A percentile compares a stretch with the other conserved stretches of the same genome.
Conservation (phyloP, 2,797 vertebrate genomes). For the Ceryle rudis region DNA sequence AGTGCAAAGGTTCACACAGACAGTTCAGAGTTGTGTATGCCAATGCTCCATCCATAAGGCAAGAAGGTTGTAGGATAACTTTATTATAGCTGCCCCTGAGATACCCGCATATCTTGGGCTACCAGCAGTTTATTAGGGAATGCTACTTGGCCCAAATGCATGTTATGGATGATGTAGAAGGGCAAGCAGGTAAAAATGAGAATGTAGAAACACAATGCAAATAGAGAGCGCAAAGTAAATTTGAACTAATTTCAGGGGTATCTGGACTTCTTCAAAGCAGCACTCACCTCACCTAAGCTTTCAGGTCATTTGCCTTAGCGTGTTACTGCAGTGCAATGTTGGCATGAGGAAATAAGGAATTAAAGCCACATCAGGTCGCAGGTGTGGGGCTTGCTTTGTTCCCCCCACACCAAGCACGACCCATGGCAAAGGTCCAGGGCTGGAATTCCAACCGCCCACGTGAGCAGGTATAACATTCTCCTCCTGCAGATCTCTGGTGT, state of each 20-base stretch:
- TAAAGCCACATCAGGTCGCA: not conserved
- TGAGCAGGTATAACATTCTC: accelerated
- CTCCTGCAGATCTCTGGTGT: not conserved
- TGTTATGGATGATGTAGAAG: not conserved
- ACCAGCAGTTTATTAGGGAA: not conserved
- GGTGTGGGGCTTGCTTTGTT: not conserved
- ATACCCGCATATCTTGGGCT: not conserved
- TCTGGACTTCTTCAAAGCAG: not conserved
- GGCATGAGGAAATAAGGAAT: not conserved
- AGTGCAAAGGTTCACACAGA: not conserved
- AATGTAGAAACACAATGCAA: not conserved
- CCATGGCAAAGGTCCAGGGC: not conserved
- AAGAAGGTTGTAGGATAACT: not conserved
- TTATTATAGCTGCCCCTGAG: not conserved
- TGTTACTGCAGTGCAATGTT: not conserved
- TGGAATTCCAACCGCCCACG: accelerated
- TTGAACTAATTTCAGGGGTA: not conserved
- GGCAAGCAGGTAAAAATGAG: not conserved
- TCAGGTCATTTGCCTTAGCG: not conserved
- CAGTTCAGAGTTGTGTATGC: not conserved
- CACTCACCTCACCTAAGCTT: not conserved
- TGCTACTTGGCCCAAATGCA: not conserved
- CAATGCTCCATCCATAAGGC: not conserved
- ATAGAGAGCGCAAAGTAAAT: not conserved
- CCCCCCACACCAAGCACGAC: too few relatives aligned